Conservation (phyloP, 2,888 invertebrate genomes). For the Trichogramma evanescens region DNA sequence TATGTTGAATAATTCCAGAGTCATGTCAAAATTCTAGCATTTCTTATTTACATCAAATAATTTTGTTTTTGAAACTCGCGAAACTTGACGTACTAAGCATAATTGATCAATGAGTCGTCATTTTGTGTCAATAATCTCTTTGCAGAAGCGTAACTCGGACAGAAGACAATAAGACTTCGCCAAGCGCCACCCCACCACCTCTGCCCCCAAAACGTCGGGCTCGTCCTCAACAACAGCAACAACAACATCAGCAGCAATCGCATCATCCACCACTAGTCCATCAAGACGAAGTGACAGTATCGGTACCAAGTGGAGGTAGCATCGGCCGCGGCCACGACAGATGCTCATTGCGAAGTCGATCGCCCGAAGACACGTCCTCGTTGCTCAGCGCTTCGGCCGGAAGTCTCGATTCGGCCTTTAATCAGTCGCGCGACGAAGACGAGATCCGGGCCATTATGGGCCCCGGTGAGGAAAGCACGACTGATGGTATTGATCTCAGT, state of each 20-base stretch:
- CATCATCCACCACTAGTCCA: not conserved
- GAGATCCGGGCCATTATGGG: conserved; percentile 62
- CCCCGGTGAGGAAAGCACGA: conserved; percentile 45
- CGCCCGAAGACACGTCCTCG: conserved; percentile 64
- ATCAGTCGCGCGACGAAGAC: conserved; percentile 77
- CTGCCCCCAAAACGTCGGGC: conserved; percentile 69
- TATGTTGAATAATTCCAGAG: too few species aligned
- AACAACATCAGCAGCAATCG: conserved; percentile 28
- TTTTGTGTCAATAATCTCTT: too few species aligned
- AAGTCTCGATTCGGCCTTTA: conserved; percentile 80
- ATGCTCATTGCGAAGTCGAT: conserved; percentile 70
- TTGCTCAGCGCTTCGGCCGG: conserved; percentile 65
- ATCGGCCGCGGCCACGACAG: conserved; percentile 60
- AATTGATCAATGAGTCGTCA: too few species aligned
- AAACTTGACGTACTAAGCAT: too few species aligned
- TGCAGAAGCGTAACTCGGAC: not conserved
- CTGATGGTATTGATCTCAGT: conserved; percentile 45
- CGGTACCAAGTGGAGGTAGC: conserved; percentile 27
- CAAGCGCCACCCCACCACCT: conserved; percentile 64
- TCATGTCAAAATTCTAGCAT: too few species aligned
- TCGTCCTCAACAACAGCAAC: conserved; percentile 50
- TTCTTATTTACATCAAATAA: too few species aligned
- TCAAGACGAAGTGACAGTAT: conserved; percentile 34
- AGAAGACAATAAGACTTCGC: conserved; percentile 51
- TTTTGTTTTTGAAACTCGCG: too few species aligned